phyloP scores from a whole-genome alignment of 2,797 vertebrate species.

The Eulemur coronatus region DNA sequence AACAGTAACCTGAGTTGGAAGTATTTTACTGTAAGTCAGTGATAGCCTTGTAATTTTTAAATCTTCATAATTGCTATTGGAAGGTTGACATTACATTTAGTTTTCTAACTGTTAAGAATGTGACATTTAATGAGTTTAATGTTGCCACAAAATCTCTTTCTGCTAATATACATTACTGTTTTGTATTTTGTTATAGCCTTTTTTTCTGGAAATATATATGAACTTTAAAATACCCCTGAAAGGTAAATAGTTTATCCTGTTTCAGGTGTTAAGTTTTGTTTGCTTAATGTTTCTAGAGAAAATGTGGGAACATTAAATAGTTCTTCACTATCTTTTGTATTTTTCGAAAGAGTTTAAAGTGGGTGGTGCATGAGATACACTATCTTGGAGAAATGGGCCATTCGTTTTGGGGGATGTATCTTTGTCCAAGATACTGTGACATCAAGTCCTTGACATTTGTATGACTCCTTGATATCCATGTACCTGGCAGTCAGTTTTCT shows the following conservation, averaged over 20 bases:
- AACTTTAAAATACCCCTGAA: slow-evolving; percentile 28
- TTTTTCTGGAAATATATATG: background rate
- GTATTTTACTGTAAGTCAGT: background rate
- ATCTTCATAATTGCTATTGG: background rate
- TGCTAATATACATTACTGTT: background rate
- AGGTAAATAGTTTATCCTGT: background rate
- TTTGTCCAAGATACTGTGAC: background rate
- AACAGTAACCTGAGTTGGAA: background rate
- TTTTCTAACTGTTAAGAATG: background rate
- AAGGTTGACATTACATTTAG: background rate
- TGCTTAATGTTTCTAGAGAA: background rate
- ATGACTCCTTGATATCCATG: background rate
- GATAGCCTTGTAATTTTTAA: background rate
- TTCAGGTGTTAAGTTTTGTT: slow-evolving; percentile 29
- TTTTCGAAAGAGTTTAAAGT: slow-evolving; percentile 22
- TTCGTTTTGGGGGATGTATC: background rate
- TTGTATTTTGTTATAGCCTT: background rate
- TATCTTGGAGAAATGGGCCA: background rate
- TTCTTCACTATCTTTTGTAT: background rate
- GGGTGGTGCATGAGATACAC: background rate
- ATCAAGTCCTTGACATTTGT: background rate
- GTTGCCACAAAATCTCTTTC: background rate
- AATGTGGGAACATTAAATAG: background rate
- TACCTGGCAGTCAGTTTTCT: background rate
- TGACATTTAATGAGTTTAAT: slow-evolving; percentile 11